Evolutionary conservation across 1,140 invertebrate species (phyloP).

Genomic region (Lordiphosa clarofinis): DNA sequence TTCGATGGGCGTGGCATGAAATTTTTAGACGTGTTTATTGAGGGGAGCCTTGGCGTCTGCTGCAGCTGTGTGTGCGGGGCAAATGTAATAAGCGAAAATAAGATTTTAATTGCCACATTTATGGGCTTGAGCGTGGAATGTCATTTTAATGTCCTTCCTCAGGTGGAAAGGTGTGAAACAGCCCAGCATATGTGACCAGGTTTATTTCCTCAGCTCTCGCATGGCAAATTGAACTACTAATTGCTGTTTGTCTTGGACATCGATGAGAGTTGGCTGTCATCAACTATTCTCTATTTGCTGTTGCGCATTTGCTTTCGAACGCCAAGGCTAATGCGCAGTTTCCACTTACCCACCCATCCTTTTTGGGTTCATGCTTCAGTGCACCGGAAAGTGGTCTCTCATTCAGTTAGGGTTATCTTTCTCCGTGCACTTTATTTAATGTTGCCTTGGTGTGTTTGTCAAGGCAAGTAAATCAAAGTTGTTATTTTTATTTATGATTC

Average conservation of each 20-base stretch:
- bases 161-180: constrained; percentile 8
- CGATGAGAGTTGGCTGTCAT: constrained; percentile 17
- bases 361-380: constrained; percentile 36
- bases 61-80: constrained; percentile 46
- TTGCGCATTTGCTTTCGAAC: constrained; percentile 41
- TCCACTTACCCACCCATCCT: constrained; percentile 30
- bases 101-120: constrained; percentile 73
- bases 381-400: constrained; percentile 16
- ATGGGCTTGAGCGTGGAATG: constrained; percentile 49
- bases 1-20: constrained; percentile 13
- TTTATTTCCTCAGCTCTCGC: background rate
- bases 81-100: constrained; percentile 75
- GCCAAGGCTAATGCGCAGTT: constrained; percentile 55
- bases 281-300: constrained; percentile 21
- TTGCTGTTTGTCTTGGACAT: constrained; percentile 8
- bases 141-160: constrained; percentile 46
- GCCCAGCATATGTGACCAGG: background rate
- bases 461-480: constrained; percentile 60
- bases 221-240: constrained; percentile 10
- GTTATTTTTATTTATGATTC: constrained; percentile 65
- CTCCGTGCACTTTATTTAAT: constrained; percentile 64
- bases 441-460: constrained; percentile 45
- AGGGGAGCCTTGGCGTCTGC: constrained; percentile 10
- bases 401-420: constrained; percentile 41
- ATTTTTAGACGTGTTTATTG: constrained; percentile 74